Evolutionary conservation across 2,888 invertebrate species (phyloP), one percentile per base, ranked within the genome.

Genomic region (Macrophya annulata): DNA sequence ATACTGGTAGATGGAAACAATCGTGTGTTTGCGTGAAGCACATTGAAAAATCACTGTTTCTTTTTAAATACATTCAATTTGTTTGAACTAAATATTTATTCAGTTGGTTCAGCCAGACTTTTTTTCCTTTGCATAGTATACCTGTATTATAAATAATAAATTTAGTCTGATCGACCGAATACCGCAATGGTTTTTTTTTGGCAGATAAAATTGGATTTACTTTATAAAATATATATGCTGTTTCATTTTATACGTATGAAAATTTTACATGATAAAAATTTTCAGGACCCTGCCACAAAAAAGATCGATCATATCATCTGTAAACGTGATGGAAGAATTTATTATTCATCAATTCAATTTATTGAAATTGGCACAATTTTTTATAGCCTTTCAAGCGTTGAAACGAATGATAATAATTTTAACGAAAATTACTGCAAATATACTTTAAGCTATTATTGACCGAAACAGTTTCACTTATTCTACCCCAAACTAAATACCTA

Each of bases 101-200:
- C 62, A 25, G 21, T 12, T 25, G 62, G 62, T 62, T 62, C 62
- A 62, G 62, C 62, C 62, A 62, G 62, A 62, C 21, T 62, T 62
- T 25, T 62, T 62, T 25, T 21, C 21, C 12, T 62, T 4, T 62
- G 62, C 25, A 25, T 62, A 62, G 10, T 25, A 25, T 62, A 62
- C 25, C 4, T 25, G 9, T 62, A 9, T 10, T 10, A 62, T 62
- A 62, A 62, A 55, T 55, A 55, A 55, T 55, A n/a, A 55, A 55
- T 55, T 17, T 55, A 6, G 17, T n/a, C n/a, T n/a, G 55, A 55
- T n/a, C 55, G 55, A 55, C n/a, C 55, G n/a, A 55, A 55, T 55
- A 55, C 55, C n/a, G 55, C n/a, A 8, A n/a, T 8, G n/a, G n/a
- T n/a, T 55, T n/a, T 31, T 31, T 55, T n/a, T 55, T n/a, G 55